Percentiles rank a stretch among this genome's conserved stretches.
Conservation (phyloP, 2,113 vertebrate genomes). For the Nanger granti region DNA sequence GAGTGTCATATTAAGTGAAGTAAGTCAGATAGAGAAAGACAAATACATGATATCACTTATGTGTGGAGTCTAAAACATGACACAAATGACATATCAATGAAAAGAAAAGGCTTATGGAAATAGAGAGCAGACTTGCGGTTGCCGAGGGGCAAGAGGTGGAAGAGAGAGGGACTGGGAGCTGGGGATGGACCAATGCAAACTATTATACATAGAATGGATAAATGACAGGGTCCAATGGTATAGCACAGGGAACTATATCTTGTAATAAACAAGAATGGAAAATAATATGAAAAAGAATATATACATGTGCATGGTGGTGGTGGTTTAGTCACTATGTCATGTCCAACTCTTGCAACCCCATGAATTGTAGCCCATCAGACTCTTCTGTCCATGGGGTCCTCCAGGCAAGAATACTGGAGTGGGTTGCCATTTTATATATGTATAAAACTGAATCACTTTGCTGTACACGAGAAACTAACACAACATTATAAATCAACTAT, state of each 20-base stretch:
- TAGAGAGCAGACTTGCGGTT: neutral
- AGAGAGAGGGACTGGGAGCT: neutral
- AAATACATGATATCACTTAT: neutral
- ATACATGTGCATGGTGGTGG: neutral
- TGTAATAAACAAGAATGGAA: neutral
- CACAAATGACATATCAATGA: neutral
- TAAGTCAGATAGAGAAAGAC: neutral
- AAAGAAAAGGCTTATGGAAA: neutral
- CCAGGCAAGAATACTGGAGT: neutral
- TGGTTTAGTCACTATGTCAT: neutral
- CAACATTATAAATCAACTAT: neutral
- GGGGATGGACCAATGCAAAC: neutral
- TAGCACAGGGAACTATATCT: neutral
- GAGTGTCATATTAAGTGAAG: neutral
- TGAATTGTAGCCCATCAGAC: neutral
- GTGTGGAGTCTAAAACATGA: neutral
- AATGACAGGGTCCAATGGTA: neutral
- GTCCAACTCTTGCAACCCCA: accelerated
- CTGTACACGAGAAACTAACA: neutral
- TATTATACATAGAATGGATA: no score
- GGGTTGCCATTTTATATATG: neutral
- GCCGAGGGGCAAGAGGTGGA: neutral
- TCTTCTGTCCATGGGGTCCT: neutral
- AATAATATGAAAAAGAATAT: neutral
- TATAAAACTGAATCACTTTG: neutral